Base-by-base conservation (phyloP, 2,797 vertebrate species). In the Hippoglossus hippoglossus region DNA sequence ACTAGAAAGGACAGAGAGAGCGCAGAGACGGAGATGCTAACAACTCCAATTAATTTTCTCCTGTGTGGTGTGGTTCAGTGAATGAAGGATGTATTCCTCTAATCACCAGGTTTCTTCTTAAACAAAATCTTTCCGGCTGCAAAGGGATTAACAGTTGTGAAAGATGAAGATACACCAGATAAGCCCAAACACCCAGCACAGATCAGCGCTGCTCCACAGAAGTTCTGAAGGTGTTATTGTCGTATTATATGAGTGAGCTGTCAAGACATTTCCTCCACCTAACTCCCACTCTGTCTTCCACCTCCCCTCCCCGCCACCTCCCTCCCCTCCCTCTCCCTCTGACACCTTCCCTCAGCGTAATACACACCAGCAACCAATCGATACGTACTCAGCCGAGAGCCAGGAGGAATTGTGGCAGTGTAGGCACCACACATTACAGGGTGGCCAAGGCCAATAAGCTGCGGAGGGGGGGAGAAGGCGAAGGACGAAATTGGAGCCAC, bases 341-440 rank as follows among this genome's bases (percentile, higher is more conserved):
- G 87, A 91, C 88, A 91, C 90, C 80, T 88, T 85, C 78, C 88
- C 81, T 92, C 86, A 90, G 82, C 75, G 79, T 92, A 92, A 93
- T 92, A 90, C 91, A 90, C 89, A 90, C 90, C 88, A 93, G 91
- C 91, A 91, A 87, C 84, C 86, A 89, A 93, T 93, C 92, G 80
- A 94, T 93, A 91, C 82, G 62, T 73, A 91, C 89, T 93, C 91
- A 92, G 88, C 84, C 82, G 36, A 90, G 85, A 92, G 91, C 88
- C 86, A 81, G 81, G 87, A 93, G 88, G 92, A 94, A 89, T 93
- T 94, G 93, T 94, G 94, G 92, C 92, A 93, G 92, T 83, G 85
- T 70, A 92, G 90, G 89, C 90, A 87, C 82, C 88, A 82, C 88
- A 89, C 90, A 91, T 94, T 93, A 93, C 90, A 88, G 88, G 88